Conservation (phyloP, 2,113 vertebrate species). For the Smithornis capensis region DNA sequence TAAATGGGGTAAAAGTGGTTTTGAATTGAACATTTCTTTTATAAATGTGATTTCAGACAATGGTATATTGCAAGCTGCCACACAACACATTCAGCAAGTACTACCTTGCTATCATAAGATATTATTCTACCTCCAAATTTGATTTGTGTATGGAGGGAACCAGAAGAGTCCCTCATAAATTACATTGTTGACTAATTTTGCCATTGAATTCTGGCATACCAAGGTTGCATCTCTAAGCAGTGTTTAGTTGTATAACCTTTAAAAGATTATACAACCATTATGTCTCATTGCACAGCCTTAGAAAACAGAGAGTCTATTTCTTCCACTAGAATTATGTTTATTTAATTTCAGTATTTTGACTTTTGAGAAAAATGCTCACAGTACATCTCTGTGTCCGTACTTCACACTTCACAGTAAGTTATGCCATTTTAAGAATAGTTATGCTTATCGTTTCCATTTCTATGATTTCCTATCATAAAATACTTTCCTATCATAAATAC, state of each 20-base stretch:
- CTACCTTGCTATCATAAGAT: not conserved
- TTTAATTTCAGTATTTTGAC: not conserved
- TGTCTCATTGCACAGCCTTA: not conserved
- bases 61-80: conserved; percentile 6
- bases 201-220: conserved; percentile 36
- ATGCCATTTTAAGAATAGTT: not conserved
- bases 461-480: not conserved
- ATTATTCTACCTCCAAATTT: conserved; percentile 20
- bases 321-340: not conserved
- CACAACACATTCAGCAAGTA: not conserved
- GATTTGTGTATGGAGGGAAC: conserved; percentile 26
- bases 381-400: not conserved
- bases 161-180: conserved; percentile 19
- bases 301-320: not conserved
- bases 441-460: not conserved
- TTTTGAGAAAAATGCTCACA: not conserved
- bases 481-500: not conserved
- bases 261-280: not conserved
- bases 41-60: conserved; percentile 49
- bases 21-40: conserved; percentile 33
- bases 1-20: conserved; percentile 11
- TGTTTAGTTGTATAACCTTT: not conserved
- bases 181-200: conserved; percentile 27
- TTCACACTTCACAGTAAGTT: not conserved
- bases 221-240: conserved; percentile 12